Evolutionary conservation across 2,888 invertebrate species (phyloP).

Genomic region (Therioaphis trifolii): DNA sequence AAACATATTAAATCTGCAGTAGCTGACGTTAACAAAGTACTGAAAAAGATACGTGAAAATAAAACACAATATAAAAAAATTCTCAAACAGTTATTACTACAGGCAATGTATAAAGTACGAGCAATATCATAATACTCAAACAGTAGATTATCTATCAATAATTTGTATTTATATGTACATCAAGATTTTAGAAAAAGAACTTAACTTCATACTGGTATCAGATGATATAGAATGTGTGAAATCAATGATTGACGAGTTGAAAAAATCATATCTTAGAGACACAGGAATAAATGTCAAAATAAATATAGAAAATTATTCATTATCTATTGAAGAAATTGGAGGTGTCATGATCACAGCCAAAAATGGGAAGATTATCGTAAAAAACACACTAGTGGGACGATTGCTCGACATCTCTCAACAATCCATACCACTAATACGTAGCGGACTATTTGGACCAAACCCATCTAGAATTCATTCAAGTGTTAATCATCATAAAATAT

Average conservation of each 20-base stretch:
- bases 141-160: not conserved
- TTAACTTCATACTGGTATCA: constrained; percentile 18
- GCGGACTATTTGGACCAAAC: constrained; percentile 48
- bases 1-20: constrained; percentile 40
- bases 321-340: constrained; percentile 22
- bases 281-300: constrained; percentile 32
- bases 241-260: constrained; percentile 7
- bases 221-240: not conserved
- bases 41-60: not conserved
- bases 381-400: constrained; percentile 37
- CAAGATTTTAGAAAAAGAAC: constrained; percentile 42
- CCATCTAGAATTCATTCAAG: constrained; percentile 26
- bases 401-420: constrained; percentile 3
- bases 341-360: constrained; percentile 9
- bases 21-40: constrained; percentile 23
- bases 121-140: not conserved
- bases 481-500: not conserved
- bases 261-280: not conserved
- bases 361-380: not conserved
- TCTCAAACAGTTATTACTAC: constrained; percentile 47
- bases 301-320: constrained; percentile 19
- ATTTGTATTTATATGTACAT: not conserved
- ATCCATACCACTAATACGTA: constrained; percentile 21
- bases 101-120: constrained; percentile 55
- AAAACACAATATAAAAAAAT: not conserved